Conservation (phyloP, 2,113 vertebrate species). For the Gymnobelideus leadbeateri region DNA sequence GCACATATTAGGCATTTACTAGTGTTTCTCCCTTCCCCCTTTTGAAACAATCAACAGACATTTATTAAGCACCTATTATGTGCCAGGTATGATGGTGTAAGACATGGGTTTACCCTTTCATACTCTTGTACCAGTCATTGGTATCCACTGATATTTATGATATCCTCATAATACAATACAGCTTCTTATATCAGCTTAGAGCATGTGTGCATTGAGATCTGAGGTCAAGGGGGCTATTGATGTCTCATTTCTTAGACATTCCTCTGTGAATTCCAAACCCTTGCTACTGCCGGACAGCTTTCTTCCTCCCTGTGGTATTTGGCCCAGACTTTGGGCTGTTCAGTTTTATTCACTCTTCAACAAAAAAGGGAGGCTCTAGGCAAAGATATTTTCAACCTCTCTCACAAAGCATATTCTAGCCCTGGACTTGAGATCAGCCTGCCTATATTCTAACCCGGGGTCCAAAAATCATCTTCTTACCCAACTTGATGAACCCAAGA, state of each 20-base stretch:
- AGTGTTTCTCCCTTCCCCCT: not conserved
- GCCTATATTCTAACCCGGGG: not conserved
- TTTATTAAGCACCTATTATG: not conserved
- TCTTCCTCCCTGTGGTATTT: not conserved
- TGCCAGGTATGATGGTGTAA: not conserved
- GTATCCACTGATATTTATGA: not conserved
- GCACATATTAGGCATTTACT: not conserved
- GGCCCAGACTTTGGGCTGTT: not conserved
- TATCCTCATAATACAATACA: no score
- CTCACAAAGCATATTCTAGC: not conserved
- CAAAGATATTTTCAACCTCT: not conserved
- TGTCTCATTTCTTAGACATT: not conserved
- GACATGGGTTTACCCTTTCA: not conserved
- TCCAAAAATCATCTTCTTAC: not conserved
- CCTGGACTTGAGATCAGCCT: not conserved
- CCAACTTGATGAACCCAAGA: not conserved
- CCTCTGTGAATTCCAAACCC: not conserved
- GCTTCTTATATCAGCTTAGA: not conserved
- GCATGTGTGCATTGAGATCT: not conserved
- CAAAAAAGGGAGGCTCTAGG: not conserved
- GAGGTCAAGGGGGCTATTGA: not conserved
- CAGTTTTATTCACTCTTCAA: not conserved
- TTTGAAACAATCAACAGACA: not conserved
- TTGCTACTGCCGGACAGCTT: not conserved
- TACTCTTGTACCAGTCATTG: not conserved